Conservation (phyloP, 2,888 invertebrate species). For the Syrphus vitripennis region DNA sequence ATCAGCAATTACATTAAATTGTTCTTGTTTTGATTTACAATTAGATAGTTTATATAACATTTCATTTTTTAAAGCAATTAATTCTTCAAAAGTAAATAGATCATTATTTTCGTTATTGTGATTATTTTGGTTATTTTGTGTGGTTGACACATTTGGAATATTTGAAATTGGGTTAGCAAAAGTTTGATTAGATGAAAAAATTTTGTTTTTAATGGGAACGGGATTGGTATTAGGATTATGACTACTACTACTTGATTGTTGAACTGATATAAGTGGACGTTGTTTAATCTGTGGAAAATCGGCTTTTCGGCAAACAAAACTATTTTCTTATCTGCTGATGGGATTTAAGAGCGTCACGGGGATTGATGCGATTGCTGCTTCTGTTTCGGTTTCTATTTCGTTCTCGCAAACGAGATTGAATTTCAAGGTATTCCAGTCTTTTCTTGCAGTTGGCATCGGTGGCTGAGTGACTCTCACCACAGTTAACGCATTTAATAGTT, state of each 20-base stretch:
- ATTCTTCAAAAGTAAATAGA: neutral
- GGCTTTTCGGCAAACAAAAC: neutral
- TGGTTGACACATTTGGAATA: neutral
- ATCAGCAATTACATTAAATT: neutral
- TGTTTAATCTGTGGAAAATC: neutral
- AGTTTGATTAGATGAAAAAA: neutral
- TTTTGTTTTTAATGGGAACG: neutral
- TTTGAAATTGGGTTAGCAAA: neutral
- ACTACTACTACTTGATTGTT: too few relatives aligned
- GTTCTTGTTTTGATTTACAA: neutral
- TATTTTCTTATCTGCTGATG: neutral
- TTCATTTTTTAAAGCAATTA: neutral
- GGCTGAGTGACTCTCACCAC: neutral
- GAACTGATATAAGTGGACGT: neutral
- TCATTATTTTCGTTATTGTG: neutral
- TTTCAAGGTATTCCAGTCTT: neutral
- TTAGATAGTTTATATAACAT: neutral
- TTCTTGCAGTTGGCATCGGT: neutral
- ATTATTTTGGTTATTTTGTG: neutral
- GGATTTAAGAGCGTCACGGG: neutral
- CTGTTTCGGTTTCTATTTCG: neutral
- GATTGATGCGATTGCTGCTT: neutral
- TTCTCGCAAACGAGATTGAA: neutral
- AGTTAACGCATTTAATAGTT: constrained; percentile 3
- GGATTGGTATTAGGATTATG: neutral